Evolutionary conservation across 2,888 invertebrate genomes (phyloP), one percentile per base, ranked within the genome.

Genomic region (Epirrhoe alternata): DNA sequence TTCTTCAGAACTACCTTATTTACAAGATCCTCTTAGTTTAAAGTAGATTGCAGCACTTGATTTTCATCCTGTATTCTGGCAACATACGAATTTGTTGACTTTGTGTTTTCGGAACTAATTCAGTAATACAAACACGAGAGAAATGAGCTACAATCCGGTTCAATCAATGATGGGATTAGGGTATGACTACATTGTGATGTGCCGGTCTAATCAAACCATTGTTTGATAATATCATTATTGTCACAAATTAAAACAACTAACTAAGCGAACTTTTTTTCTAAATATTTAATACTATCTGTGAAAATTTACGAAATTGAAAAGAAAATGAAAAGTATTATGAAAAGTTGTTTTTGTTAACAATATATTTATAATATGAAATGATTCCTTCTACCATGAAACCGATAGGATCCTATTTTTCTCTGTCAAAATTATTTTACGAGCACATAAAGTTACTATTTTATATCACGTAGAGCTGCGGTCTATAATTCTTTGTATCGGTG

Each of bases 401-500:
- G 47, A 31, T 12, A 30, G 51, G 51, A 10, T 45, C 12, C 16
- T 17, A 53, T 45, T 51, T 55, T 14, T 58, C 8, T 16, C 8
- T 4, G 51, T 6, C 24, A 55, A 59, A 63, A 67, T 63, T 33
- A 59, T 63, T 67, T 63, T 59, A 60, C 51, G 55, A 56, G 31
- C 62, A 33, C 56, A 60, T 62, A 67, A 62, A 67, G 55, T 45
- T 7, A 49, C 55, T 56, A 63, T 56, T 67, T 63, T 56, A 65
- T 65, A 56, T 56, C 56, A 63, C 56, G 57, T 33, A 57, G 67
- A 51, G 53, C 55, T 47, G 54, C 54, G 59, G 59, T 63, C 59
- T 47, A 63, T 68, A 68, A 64, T 58, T 68, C 60, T 58, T 61
- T 68, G 57, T 68, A 68, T 64, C 68, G 61, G 61, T 61, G 64